Percentiles rank a stretch among this genome's conserved stretches.
Conservation (phyloP, 2,888 invertebrate species). For the Ennomos fuscantarius region DNA sequence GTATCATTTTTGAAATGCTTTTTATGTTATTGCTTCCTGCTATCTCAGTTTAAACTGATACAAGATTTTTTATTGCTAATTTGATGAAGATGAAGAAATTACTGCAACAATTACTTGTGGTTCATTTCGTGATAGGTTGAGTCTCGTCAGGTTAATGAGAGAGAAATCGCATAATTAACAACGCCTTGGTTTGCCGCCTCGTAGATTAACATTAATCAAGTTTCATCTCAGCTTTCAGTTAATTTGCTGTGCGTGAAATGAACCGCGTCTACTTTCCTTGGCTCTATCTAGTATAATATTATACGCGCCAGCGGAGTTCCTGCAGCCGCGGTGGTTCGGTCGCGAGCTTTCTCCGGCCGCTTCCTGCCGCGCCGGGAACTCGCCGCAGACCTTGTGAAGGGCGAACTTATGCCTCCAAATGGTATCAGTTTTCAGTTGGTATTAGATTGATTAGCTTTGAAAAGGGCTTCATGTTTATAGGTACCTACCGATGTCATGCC, state of each 20-base stretch:
- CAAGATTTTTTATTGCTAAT: too few relatives aligned
- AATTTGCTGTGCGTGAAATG: slow-evolving; percentile 22
- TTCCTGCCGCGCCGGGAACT: slow-evolving; percentile 18
- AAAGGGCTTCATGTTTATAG: slow-evolving; percentile 1
- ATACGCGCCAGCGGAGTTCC: slow-evolving; percentile 16
- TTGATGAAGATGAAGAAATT: too few relatives aligned
- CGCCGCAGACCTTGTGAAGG: slow-evolving; percentile 1
- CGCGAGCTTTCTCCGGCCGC: slow-evolving; percentile 15
- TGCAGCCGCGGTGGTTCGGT: slow-evolving; percentile 1
- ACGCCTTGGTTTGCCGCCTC: slow-evolving; percentile 2
- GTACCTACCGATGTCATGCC: not conserved
- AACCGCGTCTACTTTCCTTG: slow-evolving; percentile 26
- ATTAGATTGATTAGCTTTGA: slow-evolving; percentile 2
- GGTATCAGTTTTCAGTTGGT: slow-evolving; percentile 1
- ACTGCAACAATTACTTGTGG: too few relatives aligned
- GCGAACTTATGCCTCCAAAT: slow-evolving; percentile 7
- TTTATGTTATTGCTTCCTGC: too few relatives aligned
- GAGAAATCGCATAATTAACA: slow-evolving; percentile 16
- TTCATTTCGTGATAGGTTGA: too few relatives aligned
- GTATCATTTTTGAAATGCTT: too few relatives aligned
- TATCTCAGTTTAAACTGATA: too few relatives aligned
- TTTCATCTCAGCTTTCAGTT: slow-evolving; percentile 22
- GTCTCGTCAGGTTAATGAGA: slow-evolving; percentile 28
- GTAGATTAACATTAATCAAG: slow-evolving; percentile 19
- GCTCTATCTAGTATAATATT: slow-evolving; percentile 16